Percentiles rank a stretch among this genome's conserved stretches.
phyloP scores from a whole-genome alignment of 2,113 vertebrate genomes.

The Camarhynchus parvulus region DNA sequence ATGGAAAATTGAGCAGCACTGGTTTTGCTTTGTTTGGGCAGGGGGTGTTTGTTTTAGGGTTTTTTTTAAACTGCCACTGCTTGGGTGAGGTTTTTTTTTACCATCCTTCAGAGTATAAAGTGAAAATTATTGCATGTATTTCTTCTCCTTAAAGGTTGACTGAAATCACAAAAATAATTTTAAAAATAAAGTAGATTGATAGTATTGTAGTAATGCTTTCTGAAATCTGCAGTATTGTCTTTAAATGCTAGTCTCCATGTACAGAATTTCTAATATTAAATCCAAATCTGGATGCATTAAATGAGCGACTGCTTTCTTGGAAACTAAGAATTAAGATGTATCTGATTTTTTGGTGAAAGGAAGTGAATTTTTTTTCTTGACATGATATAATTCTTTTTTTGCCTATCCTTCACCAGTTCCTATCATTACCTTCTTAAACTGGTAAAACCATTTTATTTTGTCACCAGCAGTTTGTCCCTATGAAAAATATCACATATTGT shows the following conservation, averaged over 20 bases:
- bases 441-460: background rate
- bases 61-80: background rate
- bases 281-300: background rate
- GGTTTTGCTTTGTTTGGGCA: background rate
- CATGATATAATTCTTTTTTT: background rate
- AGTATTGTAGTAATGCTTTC: background rate
- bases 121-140: background rate
- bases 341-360: background rate
- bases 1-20: background rate
- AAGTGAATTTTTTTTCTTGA: background rate
- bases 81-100: background rate
- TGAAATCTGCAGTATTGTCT: background rate
- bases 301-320: background rate
- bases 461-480: background rate
- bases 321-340: background rate
- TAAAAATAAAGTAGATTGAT: background rate
- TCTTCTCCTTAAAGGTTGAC: background rate
- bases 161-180: background rate
- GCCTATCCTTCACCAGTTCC: background rate
- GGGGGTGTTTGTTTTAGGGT: fast-evolving
- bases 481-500: background rate
- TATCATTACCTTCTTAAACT: background rate
- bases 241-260: background rate
- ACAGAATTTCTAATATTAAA: background rate
- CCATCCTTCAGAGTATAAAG: background rate